Conservation (phyloP, 2,888 invertebrate species). For the Nomada fabriciana region DNA sequence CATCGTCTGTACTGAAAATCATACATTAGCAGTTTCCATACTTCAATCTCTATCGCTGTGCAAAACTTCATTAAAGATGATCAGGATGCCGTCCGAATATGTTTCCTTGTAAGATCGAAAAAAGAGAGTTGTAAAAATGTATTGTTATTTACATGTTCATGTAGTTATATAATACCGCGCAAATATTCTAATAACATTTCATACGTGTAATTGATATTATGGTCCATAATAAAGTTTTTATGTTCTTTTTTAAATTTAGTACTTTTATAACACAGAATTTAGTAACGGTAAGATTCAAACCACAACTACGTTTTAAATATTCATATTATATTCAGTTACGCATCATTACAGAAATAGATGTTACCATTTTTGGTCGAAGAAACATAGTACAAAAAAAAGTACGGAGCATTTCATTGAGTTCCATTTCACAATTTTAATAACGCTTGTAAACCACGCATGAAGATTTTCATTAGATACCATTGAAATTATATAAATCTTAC, state of each 20-base stretch:
- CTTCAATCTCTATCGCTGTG: too few species aligned
- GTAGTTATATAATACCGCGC: slow-evolving; percentile 41
- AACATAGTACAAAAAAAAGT: slow-evolving; percentile 32
- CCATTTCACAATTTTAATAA: slow-evolving; percentile 15
- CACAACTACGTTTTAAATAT: slow-evolving; percentile 14
- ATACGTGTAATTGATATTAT: slow-evolving; percentile 75
- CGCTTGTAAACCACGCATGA: slow-evolving; percentile 22
- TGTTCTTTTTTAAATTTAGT: slow-evolving; percentile 74
- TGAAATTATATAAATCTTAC: slow-evolving; percentile 65
- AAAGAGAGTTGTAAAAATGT: slow-evolving; percentile 39
- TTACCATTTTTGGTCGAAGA: slow-evolving; percentile 23
- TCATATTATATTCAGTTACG: slow-evolving; percentile 29
- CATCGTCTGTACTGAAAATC: too few species aligned
- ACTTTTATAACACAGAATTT: slow-evolving; percentile 1
- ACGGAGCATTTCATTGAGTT: slow-evolving; percentile 19
- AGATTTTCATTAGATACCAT: slow-evolving; percentile 72
- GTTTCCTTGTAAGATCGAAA: neutral
- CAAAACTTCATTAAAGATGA: too few species aligned
- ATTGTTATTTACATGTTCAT: slow-evolving; percentile 51
- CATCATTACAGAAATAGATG: slow-evolving; percentile 29
- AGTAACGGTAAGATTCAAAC: slow-evolving; percentile 10
- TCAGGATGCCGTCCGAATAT: too few species aligned
- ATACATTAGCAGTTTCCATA: too few species aligned
- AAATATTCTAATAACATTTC: slow-evolving; percentile 61
- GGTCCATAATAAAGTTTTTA: slow-evolving; percentile 80